Conservation (phyloP, 2,113 vertebrate genomes). For the Tamias sibiricus region DNA sequence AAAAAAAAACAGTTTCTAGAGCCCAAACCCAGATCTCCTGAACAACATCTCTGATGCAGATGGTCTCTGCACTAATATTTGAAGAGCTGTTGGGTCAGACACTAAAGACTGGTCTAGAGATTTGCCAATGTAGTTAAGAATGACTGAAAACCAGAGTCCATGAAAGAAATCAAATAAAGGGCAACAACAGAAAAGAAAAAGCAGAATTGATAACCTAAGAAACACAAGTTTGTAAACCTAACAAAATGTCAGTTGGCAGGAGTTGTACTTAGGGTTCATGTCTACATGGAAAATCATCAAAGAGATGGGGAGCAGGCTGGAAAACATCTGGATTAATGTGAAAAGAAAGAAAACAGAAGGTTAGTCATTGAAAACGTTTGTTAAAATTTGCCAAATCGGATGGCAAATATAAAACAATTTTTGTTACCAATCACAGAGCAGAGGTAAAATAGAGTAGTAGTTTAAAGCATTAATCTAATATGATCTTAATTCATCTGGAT, state of each 20-base stretch:
- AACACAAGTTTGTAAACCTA: not conserved
- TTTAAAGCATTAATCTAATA: conserved; percentile 7
- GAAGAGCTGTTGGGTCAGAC: not conserved
- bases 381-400: not conserved
- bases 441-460: not conserved
- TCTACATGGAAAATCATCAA: not conserved
- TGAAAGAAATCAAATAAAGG: conserved; percentile 27
- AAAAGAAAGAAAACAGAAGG: conserved; percentile 39
- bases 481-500: not conserved
- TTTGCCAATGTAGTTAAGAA: not conserved
- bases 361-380: not conserved
- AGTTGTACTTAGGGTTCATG: not conserved
- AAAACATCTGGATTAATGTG: not conserved
- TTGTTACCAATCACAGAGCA: not conserved
- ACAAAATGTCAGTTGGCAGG: not conserved
- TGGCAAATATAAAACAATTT: not conserved
- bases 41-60: not conserved
- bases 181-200: not conserved
- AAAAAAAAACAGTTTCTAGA: not conserved
- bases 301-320: not conserved
- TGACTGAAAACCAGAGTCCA: not conserved
- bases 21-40: not conserved
- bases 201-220: not conserved
- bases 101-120: not conserved
- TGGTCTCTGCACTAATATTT: not conserved